phyloP scores from a whole-genome alignment of 2,113 vertebrate genomes.

The Varanus komodoensis region DNA sequence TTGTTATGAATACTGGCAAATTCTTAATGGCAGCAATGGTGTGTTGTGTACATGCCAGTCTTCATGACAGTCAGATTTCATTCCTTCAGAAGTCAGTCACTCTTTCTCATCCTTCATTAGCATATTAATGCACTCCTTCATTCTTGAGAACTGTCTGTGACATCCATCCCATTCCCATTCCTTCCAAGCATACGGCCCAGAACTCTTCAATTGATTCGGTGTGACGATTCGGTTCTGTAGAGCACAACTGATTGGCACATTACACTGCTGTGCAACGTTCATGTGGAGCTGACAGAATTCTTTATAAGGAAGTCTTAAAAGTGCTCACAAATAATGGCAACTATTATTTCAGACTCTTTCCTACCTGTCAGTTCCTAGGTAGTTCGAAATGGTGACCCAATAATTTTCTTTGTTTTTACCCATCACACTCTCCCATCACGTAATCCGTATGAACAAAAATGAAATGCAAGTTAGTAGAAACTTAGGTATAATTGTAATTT shows the following conservation, averaged over 20 bases:
- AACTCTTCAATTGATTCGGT: slow-evolving; percentile 71
- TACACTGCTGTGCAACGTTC: slow-evolving; percentile 75
- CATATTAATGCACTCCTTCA: slow-evolving; percentile 65
- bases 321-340: slow-evolving; percentile 71
- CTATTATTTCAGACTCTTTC: slow-evolving; percentile 65
- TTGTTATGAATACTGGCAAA: neutral
- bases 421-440: slow-evolving; percentile 54
- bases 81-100: slow-evolving; percentile 41
- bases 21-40: neutral
- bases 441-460: slow-evolving; percentile 73
- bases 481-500: no score
- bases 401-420: slow-evolving; percentile 8
- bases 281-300: slow-evolving; percentile 70
- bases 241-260: slow-evolving; percentile 75
- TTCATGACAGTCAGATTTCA: slow-evolving; percentile 37
- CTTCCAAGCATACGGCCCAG: slow-evolving; percentile 71
- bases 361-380: slow-evolving; percentile 69
- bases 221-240: slow-evolving; percentile 69
- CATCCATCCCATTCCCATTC: slow-evolving; percentile 60
- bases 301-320: slow-evolving; percentile 67
- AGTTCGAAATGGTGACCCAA: slow-evolving; percentile 66
- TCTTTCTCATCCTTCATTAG: slow-evolving; percentile 52
- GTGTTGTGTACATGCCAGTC: slow-evolving; percentile 15
- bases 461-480: slow-evolving; percentile 65
- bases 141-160: slow-evolving; percentile 61